Conservation (phyloP, 2,113 vertebrate genomes). For the Phoenicopterus ruber region DNA sequence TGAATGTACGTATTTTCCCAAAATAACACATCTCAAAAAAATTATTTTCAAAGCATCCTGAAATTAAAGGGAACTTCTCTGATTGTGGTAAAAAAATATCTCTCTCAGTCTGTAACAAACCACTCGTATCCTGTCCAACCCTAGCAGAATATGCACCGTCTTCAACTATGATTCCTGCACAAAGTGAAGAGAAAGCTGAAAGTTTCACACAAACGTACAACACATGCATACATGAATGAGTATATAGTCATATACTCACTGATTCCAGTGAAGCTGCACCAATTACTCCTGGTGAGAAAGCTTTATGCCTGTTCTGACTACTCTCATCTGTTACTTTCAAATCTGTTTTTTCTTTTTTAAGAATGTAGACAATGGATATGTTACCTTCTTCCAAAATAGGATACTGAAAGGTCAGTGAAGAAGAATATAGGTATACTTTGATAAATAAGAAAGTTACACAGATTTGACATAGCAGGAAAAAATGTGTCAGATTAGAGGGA, state of each 20-base stretch:
- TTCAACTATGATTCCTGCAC: background rate
- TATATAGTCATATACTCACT: background rate
- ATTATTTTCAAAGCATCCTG: background rate
- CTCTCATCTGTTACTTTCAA: background rate
- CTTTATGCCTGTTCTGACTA: background rate
- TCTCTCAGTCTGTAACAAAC: background rate
- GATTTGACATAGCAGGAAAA: background rate
- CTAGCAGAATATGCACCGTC: background rate
- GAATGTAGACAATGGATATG: background rate
- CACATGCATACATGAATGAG: fast-evolving
- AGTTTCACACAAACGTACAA: background rate
- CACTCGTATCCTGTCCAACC: fast-evolving
- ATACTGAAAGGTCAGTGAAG: background rate
- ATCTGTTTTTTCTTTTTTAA: background rate
- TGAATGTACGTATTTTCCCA: background rate
- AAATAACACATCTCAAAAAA: background rate
- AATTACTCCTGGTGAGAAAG: background rate
- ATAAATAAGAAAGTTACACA: background rate
- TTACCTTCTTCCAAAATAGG: background rate
- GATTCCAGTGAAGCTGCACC: background rate
- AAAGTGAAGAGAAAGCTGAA: background rate
- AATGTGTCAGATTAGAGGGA: background rate
- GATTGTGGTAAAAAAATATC: background rate
- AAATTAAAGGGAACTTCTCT: background rate
- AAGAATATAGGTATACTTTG: background rate